phyloP scores from a whole-genome alignment of 2,113 vertebrate genomes.

The Prionailurus bengalensis region DNA sequence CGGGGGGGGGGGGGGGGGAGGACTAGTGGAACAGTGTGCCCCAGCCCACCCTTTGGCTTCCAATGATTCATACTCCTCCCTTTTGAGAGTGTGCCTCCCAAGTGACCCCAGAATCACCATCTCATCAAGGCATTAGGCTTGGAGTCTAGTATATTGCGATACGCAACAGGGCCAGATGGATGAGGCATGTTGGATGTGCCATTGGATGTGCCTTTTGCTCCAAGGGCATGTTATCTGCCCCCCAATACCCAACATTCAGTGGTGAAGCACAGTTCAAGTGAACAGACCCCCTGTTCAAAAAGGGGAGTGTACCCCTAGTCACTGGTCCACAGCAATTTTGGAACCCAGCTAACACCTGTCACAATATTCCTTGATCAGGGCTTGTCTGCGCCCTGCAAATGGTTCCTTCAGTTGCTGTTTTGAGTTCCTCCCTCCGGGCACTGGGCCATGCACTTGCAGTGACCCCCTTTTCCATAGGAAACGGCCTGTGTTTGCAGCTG shows the following conservation, averaged over 20 bases:
- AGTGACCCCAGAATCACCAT: not conserved
- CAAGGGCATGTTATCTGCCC: not conserved
- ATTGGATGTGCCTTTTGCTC: not conserved
- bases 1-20: rapidly evolving
- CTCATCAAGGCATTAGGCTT: not conserved
- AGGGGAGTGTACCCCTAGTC: not conserved
- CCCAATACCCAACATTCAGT: not conserved
- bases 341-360: not conserved
- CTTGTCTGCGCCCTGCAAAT: not conserved
- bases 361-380: not conserved
- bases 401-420: not conserved
- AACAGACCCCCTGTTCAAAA: no score
- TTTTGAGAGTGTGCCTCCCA: not conserved
- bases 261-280: not conserved
- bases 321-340: rapidly evolving
- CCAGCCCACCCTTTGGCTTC: not conserved
- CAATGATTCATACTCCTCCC: not conserved
- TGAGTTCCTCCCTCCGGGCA: no score
- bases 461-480: not conserved
- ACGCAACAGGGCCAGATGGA: not conserved
- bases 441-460: no score
- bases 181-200: no score
- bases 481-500: not conserved
- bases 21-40: not conserved
- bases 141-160: not conserved